phyloP scores from a whole-genome alignment of 2,797 vertebrate genomes.

The Poecilia gillii region DNA sequence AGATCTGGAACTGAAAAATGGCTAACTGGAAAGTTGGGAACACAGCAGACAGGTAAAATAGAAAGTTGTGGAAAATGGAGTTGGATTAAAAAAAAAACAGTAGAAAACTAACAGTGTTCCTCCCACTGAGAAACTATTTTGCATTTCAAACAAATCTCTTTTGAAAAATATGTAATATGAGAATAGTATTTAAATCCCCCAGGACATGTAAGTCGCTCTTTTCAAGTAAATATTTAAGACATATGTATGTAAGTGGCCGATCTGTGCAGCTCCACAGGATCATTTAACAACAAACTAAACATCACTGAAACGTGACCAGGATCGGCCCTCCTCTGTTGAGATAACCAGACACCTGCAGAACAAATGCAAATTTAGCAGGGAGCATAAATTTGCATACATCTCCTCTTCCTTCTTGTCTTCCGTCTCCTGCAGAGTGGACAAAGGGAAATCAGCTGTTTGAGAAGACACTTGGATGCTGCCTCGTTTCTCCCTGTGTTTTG shows the following conservation, averaged over 20 bases:
- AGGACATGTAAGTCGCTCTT: background rate
- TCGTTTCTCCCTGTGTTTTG: conserved; percentile 19
- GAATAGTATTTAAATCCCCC: background rate
- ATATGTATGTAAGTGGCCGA: background rate
- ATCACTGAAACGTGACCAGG: background rate
- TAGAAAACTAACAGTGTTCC: background rate
- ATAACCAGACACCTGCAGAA: background rate
- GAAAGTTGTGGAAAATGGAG: no score
- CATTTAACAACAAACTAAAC: background rate
- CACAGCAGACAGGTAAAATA: no score
- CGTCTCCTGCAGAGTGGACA: conserved; percentile 50
- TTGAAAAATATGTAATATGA: background rate
- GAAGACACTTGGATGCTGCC: conserved; percentile 21
- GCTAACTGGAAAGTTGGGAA: no score
- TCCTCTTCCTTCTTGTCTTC: conserved; percentile 1
- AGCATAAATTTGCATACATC: no score
- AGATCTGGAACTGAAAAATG: no score
- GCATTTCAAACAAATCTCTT: background rate
- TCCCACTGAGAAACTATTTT: background rate
- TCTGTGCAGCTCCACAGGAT: background rate
- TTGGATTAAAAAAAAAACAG: no score
- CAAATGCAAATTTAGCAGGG: background rate
- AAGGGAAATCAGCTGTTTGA: conserved; percentile 63
- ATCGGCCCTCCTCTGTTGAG: background rate
- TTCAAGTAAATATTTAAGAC: background rate